Base-by-base conservation (phyloP, 2,113 vertebrate species). In the Triplophysa rosa region DNA sequence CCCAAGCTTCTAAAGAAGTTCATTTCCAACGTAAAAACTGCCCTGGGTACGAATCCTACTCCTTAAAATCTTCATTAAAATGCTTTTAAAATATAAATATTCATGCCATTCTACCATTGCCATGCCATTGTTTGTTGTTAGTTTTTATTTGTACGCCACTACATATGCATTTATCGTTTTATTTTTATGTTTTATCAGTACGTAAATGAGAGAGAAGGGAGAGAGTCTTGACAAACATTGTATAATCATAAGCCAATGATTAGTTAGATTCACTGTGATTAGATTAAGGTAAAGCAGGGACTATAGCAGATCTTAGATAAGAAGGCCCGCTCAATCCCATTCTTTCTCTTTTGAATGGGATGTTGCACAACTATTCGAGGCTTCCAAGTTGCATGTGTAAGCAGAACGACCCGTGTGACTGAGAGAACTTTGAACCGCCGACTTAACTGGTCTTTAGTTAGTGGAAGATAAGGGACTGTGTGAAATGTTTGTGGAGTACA, bases 301-400 rank as follows among this genome's bases (percentile, higher is more conserved):
- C 37, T 54, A 56, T 58, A 56, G 13, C 6, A 40, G 2, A 72
- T 49, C 42, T 37, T 9, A 54, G 21, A 56, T 26, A 16, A 37
- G 65, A 14, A 17, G 10, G 29, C 8, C 59, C 21, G 56, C 78
- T 69, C 64, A 23, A 9, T 49, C 77, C 42, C 8, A 21, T 21
- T 56, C 23, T 78, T 45, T 77, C 33, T 68, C 40, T 59, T 40
- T 21, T 45, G 9, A 29, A 49, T 56, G 17, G 62, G 58, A 71
- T 23, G 66, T 78, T 81, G 75, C 80, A 61, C 68, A 78, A 66
- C 23, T 19, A 8, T 24, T 45, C 24, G n/a, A 67, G 23, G 29
- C 42, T 40, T 71, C 29, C 19, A 70, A 79, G 83, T 69, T 71
- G 80, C 67, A 84, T 79, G 84, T 67, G n/a, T 33, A 23, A 75